phyloP scores from a whole-genome alignment of 2,797 vertebrate genomes.

The Enteromius radiatus region DNA sequence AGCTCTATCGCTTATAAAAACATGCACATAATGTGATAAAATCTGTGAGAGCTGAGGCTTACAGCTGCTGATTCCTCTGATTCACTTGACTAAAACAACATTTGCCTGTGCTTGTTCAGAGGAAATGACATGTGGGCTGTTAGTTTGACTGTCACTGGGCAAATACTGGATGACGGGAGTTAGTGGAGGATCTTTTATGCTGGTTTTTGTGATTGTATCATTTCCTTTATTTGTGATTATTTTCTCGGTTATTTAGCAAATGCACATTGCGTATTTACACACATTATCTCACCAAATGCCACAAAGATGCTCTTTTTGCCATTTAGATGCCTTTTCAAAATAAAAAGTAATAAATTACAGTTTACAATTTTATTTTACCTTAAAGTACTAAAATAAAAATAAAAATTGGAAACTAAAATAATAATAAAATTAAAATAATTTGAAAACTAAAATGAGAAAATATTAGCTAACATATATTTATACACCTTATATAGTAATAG shows the following conservation, averaged over 20 bases:
- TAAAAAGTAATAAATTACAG: background rate
- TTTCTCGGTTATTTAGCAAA: background rate
- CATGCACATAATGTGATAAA: constrained; percentile 28
- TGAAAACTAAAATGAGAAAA: background rate
- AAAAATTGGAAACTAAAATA: too few species aligned
- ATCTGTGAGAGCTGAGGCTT: constrained; percentile 15
- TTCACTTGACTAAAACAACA: constrained; percentile 5
- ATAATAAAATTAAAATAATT: too few species aligned
- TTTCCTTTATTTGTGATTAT: background rate
- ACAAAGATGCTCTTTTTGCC: background rate
- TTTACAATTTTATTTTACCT: background rate
- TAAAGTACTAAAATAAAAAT: background rate
- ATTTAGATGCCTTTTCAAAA: background rate
- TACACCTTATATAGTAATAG: too few species aligned
- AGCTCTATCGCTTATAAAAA: background rate
- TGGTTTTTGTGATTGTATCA: background rate
- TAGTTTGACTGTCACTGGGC: background rate
- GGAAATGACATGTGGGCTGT: constrained; percentile 11
- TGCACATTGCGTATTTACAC: background rate
- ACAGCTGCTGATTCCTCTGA: constrained; percentile 3
- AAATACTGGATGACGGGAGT: background rate
- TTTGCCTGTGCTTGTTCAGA: background rate
- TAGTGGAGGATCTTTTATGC: background rate
- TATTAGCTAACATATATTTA: too few species aligned
- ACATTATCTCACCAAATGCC: background rate